Evolutionary conservation across 2,888 invertebrate species (phyloP).

Genomic region (Glyphotaelius pellucidus): DNA sequence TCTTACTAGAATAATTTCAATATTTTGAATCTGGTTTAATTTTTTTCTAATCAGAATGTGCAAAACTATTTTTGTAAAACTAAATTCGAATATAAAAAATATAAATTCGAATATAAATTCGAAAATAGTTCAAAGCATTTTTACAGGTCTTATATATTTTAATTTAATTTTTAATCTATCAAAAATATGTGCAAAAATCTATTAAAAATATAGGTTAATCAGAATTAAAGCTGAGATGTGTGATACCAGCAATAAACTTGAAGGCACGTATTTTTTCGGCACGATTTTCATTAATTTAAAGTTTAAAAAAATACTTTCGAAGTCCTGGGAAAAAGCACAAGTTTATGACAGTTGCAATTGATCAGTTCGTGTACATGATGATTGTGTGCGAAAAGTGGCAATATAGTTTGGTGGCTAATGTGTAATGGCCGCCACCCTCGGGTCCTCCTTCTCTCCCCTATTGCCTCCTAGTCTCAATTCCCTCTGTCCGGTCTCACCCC

Average conservation of each 20-base stretch:
- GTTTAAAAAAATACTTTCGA: not conserved
- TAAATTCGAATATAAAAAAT: too few species aligned
- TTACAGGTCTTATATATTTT: too few species aligned
- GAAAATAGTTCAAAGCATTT: too few species aligned
- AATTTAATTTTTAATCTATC: too few species aligned
- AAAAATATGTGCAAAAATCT: too few species aligned
- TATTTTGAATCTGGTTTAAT: too few species aligned
- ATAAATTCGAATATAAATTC: too few species aligned
- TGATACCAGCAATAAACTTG: too few species aligned
- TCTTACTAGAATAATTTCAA: too few species aligned
- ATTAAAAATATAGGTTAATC: too few species aligned
- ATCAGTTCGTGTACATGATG: not conserved
- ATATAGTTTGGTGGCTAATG: constrained; percentile 45
- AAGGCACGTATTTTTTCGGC: too few species aligned
- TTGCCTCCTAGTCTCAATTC: not conserved
- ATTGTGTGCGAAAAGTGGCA: constrained; percentile 48
- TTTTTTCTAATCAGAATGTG: not conserved
- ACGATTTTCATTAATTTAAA: not conserved
- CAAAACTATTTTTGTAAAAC: not conserved
- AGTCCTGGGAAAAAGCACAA: not conserved
- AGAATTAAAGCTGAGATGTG: too few species aligned
- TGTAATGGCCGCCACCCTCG: constrained; percentile 52
- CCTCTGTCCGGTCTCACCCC: constrained; percentile 38
- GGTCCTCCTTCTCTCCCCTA: not conserved
- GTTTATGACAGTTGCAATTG: not conserved